Conservation (phyloP, 1,140 invertebrate species). For the Hestina assimilis region DNA sequence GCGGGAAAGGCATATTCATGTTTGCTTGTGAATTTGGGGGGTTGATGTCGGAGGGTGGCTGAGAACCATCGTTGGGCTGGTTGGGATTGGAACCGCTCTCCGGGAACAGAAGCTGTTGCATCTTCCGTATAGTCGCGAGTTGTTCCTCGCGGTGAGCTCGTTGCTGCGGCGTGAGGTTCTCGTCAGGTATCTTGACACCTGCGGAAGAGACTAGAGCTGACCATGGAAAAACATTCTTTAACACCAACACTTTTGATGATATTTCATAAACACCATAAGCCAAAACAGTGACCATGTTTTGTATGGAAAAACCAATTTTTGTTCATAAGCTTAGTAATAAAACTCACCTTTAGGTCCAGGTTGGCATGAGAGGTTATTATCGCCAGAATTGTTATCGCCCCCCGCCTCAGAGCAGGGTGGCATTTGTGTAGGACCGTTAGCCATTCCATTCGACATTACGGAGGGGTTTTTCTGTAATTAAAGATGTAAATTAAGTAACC, state of each 20-base stretch:
- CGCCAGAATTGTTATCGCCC: constrained; percentile 35
- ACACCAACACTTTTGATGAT: constrained; percentile 11
- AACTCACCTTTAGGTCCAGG: constrained; percentile 66
- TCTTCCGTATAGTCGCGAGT: constrained; percentile 93
- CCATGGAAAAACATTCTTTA: constrained; percentile 34
- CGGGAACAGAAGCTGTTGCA: constrained; percentile 94
- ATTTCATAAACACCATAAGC: not conserved
- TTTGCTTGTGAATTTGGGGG: constrained; percentile 65
- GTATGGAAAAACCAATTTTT: not conserved
- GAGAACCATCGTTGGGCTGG: constrained; percentile 56
- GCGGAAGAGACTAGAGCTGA: constrained; percentile 49
- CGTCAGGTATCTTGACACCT: constrained; percentile 95
- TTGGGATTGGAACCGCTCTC: constrained; percentile 79
- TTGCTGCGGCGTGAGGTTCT: constrained; percentile 97
- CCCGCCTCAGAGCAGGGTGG: constrained; percentile 58
- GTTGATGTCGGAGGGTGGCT: constrained; percentile 54
- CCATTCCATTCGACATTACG: constrained; percentile 72
- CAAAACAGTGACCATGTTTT: not conserved
- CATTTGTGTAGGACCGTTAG: constrained; percentile 55
- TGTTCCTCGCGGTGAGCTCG: constrained; percentile 95
- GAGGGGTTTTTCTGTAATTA: constrained; percentile 70
- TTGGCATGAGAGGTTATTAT: constrained; percentile 72
- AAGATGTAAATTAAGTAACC: not conserved
- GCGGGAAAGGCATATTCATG: constrained; percentile 74
- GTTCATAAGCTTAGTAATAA: constrained; percentile 1